These are phyloP conservation scores for Ptychoptera contaminata DNA, from an alignment of 2,888 invertebrate species.

Conservation along the genomic window DNA sequence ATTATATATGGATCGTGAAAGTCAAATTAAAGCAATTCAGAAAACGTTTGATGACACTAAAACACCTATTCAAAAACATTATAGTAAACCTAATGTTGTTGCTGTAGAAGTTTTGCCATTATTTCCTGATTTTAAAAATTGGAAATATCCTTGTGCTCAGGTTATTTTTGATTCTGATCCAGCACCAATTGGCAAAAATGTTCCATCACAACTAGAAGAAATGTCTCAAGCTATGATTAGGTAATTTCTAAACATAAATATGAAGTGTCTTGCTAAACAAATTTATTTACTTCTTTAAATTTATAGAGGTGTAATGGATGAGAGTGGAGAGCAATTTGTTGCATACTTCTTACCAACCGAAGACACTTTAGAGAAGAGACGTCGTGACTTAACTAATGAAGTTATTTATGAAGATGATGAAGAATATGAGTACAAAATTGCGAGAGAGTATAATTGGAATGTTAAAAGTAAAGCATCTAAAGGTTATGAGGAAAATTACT, in stretches of 20 bases:
- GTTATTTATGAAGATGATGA: conserved; percentile 76
- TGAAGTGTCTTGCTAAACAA: not conserved
- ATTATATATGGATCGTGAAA: conserved; percentile 88
- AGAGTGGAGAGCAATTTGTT: conserved; percentile 97
- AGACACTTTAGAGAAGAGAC: conserved; percentile 77
- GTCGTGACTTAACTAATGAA: conserved; percentile 58
- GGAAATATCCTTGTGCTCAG: conserved; percentile 96
- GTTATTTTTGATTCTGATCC: conserved; percentile 99
- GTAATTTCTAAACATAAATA: conserved; percentile 29
- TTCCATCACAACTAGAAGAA: conserved; percentile 82
- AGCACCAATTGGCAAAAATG: conserved; percentile 73
- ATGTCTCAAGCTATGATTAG: conserved; percentile 99
- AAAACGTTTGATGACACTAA: conserved; percentile 91
- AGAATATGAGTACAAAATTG: conserved; percentile 93
- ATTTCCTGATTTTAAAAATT: conserved; percentile 91
- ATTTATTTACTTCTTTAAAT: conserved; percentile 8
- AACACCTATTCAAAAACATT: conserved; percentile 73
- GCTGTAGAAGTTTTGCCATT: conserved; percentile 79
- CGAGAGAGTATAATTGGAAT: conserved; percentile 98
- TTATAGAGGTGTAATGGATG: conserved; percentile 93
- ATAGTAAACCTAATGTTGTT: conserved; percentile 88
- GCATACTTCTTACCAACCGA: conserved; percentile 96
- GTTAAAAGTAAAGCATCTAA: conserved; percentile 92
- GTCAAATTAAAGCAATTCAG: conserved; percentile 94
- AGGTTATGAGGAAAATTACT: conserved; percentile 95